Conservation (phyloP, 92 coral and sea anemone genomes). For the Porites lobata region DNA sequence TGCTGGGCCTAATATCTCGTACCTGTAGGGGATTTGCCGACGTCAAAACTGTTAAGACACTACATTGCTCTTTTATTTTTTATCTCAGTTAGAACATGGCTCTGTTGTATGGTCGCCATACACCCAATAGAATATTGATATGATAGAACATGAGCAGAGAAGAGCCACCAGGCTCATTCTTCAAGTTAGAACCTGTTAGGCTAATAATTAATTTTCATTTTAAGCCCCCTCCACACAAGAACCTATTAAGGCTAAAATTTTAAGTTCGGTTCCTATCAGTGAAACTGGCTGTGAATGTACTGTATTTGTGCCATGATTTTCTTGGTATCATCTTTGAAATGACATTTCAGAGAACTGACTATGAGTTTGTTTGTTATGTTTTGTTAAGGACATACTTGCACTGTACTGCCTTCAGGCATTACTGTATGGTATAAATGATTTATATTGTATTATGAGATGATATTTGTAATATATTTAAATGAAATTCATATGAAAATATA, state of each 20-base stretch:
- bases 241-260: neutral
- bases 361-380: too few species aligned
- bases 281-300: too few species aligned
- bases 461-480: too few species aligned
- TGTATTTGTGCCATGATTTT: too few species aligned
- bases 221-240: too few species aligned
- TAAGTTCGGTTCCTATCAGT: neutral
- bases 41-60: slow-evolving; percentile 38
- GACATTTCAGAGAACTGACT: too few species aligned
- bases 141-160: slow-evolving; percentile 29
- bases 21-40: slow-evolving; percentile 34
- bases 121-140: slow-evolving; percentile 26
- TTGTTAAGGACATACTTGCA: too few species aligned
- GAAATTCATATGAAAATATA: too few species aligned
- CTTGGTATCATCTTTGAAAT: too few species aligned
- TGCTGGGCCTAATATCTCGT: slow-evolving; percentile 38
- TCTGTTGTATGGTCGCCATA: slow-evolving; percentile 49
- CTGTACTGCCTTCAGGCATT: too few species aligned
- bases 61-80: slow-evolving; percentile 33
- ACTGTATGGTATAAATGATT: neutral
- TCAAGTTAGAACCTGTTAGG: neutral
- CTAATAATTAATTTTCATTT: neutral
- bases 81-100: slow-evolving; percentile 29
- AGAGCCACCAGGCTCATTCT: slow-evolving; percentile 39
- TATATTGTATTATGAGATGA: neutral